A percentile compares a stretch with the other conserved stretches of the same genome.
These are phyloP conservation scores for Semotilus atromaculatus DNA, from an alignment of 2,797 vertebrate genomes.

Conservation along the genomic window DNA sequence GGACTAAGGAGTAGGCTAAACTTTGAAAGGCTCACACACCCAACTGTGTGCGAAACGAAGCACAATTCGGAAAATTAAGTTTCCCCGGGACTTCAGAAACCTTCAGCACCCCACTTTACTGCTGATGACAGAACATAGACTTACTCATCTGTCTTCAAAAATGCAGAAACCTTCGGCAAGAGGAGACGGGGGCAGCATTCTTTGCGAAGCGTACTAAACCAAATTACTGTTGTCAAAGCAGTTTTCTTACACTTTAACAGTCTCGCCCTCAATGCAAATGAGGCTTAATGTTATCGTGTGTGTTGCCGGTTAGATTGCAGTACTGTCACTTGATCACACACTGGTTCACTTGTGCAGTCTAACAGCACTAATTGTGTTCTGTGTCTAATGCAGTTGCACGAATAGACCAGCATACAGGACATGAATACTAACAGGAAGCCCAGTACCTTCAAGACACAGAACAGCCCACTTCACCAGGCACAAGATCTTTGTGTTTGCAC, in stretches of 20 bases:
- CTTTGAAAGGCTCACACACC: not conserved
- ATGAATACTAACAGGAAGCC: slow-evolving; percentile 32
- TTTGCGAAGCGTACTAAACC: not conserved
- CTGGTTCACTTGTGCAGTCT: slow-evolving; percentile 27
- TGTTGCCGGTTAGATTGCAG: slow-evolving; percentile 24
- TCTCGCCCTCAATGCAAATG: slow-evolving; percentile 27
- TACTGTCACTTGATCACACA: slow-evolving; percentile 18
- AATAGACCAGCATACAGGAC: slow-evolving; percentile 3
- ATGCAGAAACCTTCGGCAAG: not conserved
- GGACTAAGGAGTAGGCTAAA: not conserved
- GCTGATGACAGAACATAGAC: not conserved
- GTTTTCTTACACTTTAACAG: slow-evolving; percentile 22
- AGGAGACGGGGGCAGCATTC: not conserved
- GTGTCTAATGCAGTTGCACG: not conserved
- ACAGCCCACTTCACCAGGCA: not conserved
- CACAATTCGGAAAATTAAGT: rapidly evolving
- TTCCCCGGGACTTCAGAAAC: not conserved
- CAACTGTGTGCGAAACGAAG: not conserved
- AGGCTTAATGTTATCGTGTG: slow-evolving; percentile 34
- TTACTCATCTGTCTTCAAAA: not conserved
- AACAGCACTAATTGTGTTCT: slow-evolving; percentile 44
- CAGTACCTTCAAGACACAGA: slow-evolving; percentile 7
- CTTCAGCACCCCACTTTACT: not conserved
- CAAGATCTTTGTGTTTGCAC: not conserved
- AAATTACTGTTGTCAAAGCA: slow-evolving; percentile 4